Percentiles rank a stretch among this genome's conserved stretches.
phyloP scores from a whole-genome alignment of 1,140 invertebrate species.

The Psix sp. region DNA sequence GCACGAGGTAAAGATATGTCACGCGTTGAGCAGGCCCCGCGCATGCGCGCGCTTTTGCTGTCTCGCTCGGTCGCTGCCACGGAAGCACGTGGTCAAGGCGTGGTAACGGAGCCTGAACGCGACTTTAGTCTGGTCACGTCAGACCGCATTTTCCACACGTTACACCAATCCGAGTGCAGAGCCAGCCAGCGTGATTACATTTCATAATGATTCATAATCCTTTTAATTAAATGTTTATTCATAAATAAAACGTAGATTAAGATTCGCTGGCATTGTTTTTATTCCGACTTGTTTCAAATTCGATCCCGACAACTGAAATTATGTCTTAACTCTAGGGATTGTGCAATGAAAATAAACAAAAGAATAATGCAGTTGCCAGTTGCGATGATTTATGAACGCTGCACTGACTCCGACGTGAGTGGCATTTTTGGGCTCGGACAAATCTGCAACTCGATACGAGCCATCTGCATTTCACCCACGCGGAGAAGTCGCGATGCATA shows the following conservation, averaged over 20 bases:
- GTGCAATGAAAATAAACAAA: no score
- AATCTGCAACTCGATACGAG: slow-evolving; percentile 60
- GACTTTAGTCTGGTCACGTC: slow-evolving; percentile 34
- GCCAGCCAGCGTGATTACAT: slow-evolving; percentile 3
- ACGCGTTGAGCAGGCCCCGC: slow-evolving; percentile 16
- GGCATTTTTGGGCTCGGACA: slow-evolving; percentile 59
- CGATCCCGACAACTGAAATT: no score
- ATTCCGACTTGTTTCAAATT: no score
- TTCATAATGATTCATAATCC: slow-evolving; percentile 5
- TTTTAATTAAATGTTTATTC: no score
- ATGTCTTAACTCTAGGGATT: no score
- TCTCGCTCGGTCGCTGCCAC: slow-evolving; percentile 37
- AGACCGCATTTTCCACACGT: slow-evolving; percentile 33
- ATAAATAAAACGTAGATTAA: no score
- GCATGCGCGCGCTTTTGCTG: slow-evolving; percentile 45
- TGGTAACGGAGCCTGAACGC: slow-evolving; percentile 27
- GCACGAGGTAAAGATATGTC: slow-evolving; percentile 54
- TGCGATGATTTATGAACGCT: no score
- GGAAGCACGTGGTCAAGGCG: slow-evolving; percentile 59
- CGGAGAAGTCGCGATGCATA: slow-evolving; percentile 16
- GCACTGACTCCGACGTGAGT: no score
- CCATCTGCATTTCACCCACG: slow-evolving; percentile 56
- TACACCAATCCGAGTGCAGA: slow-evolving; percentile 1
- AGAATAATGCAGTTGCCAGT: no score
- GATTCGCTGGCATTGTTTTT: no score